Evolutionary conservation across 2,797 vertebrate genomes (phyloP), one percentile per base, ranked within the genome.

Genomic region (Melanotaenia pygmaea): DNA sequence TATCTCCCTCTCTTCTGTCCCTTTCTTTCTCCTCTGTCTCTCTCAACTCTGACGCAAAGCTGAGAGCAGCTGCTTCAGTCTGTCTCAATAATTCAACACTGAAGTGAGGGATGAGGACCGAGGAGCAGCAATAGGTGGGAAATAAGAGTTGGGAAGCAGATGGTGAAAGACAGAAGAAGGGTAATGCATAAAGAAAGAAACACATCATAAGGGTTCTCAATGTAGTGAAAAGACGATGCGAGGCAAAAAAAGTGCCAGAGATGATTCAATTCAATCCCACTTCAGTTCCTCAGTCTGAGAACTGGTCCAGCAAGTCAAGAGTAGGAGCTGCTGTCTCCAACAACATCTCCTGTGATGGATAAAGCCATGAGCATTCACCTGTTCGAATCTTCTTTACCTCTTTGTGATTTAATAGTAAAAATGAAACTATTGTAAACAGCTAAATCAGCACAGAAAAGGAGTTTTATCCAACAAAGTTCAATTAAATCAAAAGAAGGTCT

Each of bases 21-120:
- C 77, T 70, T 60, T 64, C 74, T 75, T 64, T 76, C 74, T 71
- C 56, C 9, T 70, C 79, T 30, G 62, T 87, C 84, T 74, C 77
- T 81, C 83, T 85, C 76, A 69, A 79, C 85, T 84, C 88, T 81
- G 80, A 89, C 51, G 87, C 85, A 87, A 86, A 85, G 84, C 86
- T 68, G 83, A 91, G 88, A 91, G 90, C 91, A 87, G 90, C 88
- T 86, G 90, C 86, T 92, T 81, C 77, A 76, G 83, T 89, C 86
- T 35, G 70, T 81, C 90, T 94, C 92, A 94, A 94, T 94, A 92
- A 94, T 93, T 93, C 87, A 94, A 84, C 86, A 70, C 63, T 20
- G 72, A 69, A 84, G 83, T 72, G 68, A 86, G 68, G 89, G 89
- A 90, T 84, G 86, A 79, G 87, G 88, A 89, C 79, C 72, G 83